These are phyloP conservation scores for Cyphomyrus plagiostoma DNA, from an alignment of 2,113 vertebrate species.

Conservation along the genomic window DNA sequence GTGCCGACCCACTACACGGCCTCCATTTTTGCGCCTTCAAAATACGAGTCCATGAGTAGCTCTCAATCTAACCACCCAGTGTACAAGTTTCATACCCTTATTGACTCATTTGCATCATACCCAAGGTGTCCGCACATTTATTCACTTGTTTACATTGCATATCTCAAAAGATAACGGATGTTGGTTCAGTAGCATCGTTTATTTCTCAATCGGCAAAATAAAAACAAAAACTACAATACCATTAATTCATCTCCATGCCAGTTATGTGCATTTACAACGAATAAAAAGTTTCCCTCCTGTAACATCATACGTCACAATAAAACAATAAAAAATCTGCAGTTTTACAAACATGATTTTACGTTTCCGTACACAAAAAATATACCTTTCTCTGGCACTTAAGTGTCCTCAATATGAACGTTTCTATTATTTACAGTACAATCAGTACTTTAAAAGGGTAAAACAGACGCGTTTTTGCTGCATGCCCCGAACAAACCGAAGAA, in stretches of 20 bases:
- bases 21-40: too few relatives aligned
- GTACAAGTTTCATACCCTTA: not conserved
- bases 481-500: conserved; percentile 25
- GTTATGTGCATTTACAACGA: conserved; percentile 35
- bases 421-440: conserved; percentile 33
- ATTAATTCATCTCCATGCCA: conserved; percentile 34
- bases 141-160: not conserved
- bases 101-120: not conserved
- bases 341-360: conserved; percentile 36
- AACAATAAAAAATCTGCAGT: conserved; percentile 28
- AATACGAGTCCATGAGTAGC: not conserved
- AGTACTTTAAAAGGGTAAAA: conserved; percentile 22
- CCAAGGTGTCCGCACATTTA: not conserved
- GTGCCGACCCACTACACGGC: not conserved
- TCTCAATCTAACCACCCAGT: not conserved
- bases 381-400: conserved; percentile 47
- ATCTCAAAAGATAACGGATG: not conserved
- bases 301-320: conserved; percentile 30
- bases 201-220: conserved; percentile 37
- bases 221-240: conserved; percentile 30
- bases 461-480: conserved; percentile 24
- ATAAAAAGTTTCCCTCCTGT: conserved; percentile 17
- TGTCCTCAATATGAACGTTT: conserved; percentile 30
- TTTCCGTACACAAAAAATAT: conserved; percentile 42
- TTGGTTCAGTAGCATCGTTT: conserved; percentile 32